A percentile compares a stretch with the other conserved stretches of the same genome.
These are phyloP conservation scores for Clivina fossor DNA, from an alignment of 2,888 invertebrate species.

Conservation along the genomic window DNA sequence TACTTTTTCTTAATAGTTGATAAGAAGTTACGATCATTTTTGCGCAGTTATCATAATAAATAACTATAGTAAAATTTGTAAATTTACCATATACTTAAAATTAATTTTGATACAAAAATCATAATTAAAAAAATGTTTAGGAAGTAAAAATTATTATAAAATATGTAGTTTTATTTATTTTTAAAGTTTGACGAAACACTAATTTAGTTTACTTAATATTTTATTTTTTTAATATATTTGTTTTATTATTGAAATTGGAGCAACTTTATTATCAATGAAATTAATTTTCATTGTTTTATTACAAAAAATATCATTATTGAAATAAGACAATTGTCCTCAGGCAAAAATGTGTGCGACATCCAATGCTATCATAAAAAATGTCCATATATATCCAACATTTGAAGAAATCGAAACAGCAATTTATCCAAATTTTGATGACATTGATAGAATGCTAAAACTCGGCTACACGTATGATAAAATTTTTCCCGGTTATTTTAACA, in stretches of 20 bases:
- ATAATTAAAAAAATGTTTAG: no score
- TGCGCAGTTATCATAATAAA: no score
- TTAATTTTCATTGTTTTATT: background rate
- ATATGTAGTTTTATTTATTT: no score
- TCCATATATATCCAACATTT: slow-evolving; percentile 58
- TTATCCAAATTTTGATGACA: slow-evolving; percentile 43
- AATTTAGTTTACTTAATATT: no score
- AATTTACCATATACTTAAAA: no score
- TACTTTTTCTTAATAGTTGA: no score
- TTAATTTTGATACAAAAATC: background rate
- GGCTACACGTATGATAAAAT: slow-evolving; percentile 3
- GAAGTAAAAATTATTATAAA: no score
- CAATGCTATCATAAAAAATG: slow-evolving; percentile 34
- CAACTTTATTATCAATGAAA: background rate
- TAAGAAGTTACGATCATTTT: no score
- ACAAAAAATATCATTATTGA: background rate
- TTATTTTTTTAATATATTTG: slow-evolving; percentile 1
- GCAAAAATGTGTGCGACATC: slow-evolving; percentile 3
- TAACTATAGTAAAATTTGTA: no score
- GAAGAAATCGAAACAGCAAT: slow-evolving; percentile 56
- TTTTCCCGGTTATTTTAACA: slow-evolving; percentile 2
- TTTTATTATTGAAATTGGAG: background rate
- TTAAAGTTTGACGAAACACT: no score
- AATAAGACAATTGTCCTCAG: slow-evolving; percentile 1
- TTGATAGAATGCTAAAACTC: background rate